These are phyloP conservation scores for Cartodere bifasciata DNA, from an alignment of 2,888 invertebrate genomes.

Conservation along the genomic window DNA sequence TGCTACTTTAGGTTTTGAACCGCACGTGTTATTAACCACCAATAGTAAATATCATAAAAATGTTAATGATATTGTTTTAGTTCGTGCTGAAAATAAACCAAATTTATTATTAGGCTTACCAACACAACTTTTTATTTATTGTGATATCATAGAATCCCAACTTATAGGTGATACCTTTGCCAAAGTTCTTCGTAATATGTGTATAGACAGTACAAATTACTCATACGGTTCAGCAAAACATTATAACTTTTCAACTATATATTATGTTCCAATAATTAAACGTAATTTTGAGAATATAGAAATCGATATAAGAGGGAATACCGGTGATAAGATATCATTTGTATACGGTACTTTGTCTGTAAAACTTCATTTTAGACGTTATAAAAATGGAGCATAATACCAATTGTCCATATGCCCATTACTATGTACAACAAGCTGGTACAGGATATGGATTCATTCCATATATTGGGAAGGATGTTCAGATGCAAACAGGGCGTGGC, in stretches of 20 bases:
- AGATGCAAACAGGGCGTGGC: slow-evolving; percentile 3
- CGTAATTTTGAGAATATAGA: slow-evolving; percentile 9
- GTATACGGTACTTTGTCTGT: slow-evolving; percentile 4
- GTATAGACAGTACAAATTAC: neutral
- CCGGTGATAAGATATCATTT: slow-evolving; percentile 7
- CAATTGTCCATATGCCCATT: slow-evolving; percentile 8
- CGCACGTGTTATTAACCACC: neutral
- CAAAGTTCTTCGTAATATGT: neutral
- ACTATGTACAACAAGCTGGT: slow-evolving; percentile 8
- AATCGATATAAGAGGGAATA: slow-evolving; percentile 9
- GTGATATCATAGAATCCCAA: slow-evolving; percentile 1
- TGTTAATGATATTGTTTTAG: neutral
- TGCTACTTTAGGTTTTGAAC: neutral
- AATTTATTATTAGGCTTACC: slow-evolving; percentile 1
- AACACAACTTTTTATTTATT: neutral
- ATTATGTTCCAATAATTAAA: slow-evolving; percentile 15
- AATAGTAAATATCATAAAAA: neutral
- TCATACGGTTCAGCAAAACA: neutral
- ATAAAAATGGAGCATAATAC: neutral
- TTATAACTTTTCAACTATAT: slow-evolving; percentile 3
- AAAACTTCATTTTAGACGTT: slow-evolving; percentile 10
- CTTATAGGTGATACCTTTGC: neutral
- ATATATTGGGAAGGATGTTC: slow-evolving; percentile 6
- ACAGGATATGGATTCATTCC: slow-evolving; percentile 7
- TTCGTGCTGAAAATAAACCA: neutral